Percentiles rank a stretch among this genome's conserved stretches.
Conservation (phyloP, 1,140 invertebrate species). For the Melipona quadrifasciata region DNA sequence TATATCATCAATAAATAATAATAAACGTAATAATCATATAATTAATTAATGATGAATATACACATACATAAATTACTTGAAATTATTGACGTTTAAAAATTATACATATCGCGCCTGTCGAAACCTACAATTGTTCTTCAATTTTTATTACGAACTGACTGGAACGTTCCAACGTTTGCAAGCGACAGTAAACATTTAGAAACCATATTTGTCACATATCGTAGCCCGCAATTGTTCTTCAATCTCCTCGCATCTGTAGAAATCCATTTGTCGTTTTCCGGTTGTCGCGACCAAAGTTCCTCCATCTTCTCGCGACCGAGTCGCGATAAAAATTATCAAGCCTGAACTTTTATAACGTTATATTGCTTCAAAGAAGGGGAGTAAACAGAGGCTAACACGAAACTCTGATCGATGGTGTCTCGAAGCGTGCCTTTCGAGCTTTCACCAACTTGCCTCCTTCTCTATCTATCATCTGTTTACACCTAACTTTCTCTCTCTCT, state of each 20-base stretch:
- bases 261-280: neutral
- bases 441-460: neutral
- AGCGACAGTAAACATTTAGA: neutral
- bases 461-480: neutral
- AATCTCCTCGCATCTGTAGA: neutral
- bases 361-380: conserved; percentile 38
- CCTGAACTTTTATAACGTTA: conserved; percentile 11
- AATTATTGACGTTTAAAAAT: too few relatives aligned
- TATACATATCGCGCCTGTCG: too few relatives aligned
- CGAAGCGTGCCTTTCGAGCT: neutral
- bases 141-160: too few relatives aligned
- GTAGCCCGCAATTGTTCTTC: too few relatives aligned
- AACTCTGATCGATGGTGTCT: conserved; percentile 53
- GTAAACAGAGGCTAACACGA: conserved; percentile 38
- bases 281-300: neutral
- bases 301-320: neutral
- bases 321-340: conserved; percentile 19
- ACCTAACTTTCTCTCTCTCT: neutral
- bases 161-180: neutral
- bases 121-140: too few relatives aligned
- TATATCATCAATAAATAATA: too few relatives aligned
- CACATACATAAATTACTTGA: too few relatives aligned
- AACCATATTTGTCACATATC: neutral
- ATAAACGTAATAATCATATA: too few relatives aligned
- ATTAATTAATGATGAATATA: too few relatives aligned